These are phyloP conservation scores for Drosophila bifasciata DNA, from an alignment of 1,140 invertebrate genomes.

Conservation along the genomic window DNA sequence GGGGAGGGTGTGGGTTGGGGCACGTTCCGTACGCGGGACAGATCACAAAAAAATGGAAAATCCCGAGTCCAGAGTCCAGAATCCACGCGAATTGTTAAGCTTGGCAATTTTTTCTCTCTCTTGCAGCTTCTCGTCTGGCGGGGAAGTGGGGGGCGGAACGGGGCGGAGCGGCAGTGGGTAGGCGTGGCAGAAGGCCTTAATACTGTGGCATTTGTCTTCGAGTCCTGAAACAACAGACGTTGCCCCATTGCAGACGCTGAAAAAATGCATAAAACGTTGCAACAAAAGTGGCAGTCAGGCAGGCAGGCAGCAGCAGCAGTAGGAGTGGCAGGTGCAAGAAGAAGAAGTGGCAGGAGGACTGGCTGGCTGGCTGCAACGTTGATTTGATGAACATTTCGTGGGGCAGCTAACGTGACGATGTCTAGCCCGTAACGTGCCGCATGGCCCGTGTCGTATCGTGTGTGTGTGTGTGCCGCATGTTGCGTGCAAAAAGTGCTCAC, in stretches of 20 bases:
- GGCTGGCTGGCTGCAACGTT: slow-evolving; percentile 70
- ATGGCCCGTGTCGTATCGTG: too few species aligned
- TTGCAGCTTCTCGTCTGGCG: slow-evolving; percentile 70
- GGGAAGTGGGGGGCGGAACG: slow-evolving; percentile 12
- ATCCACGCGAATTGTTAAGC: slow-evolving; percentile 75
- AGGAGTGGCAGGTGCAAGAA: not conserved
- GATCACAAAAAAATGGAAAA: slow-evolving; percentile 51
- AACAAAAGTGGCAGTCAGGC: slow-evolving; percentile 62
- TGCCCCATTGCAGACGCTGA: slow-evolving; percentile 67
- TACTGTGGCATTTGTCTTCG: slow-evolving; percentile 79
- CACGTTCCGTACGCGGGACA: slow-evolving; percentile 64
- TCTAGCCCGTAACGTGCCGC: slow-evolving; percentile 71
- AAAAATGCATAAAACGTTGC: slow-evolving; percentile 82
- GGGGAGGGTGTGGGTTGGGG: slow-evolving; percentile 68
- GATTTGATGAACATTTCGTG: slow-evolving; percentile 77
- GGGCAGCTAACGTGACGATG: slow-evolving; percentile 70
- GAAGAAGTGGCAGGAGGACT: slow-evolving; percentile 10
- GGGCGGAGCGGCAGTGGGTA: too few species aligned
- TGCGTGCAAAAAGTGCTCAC: slow-evolving; percentile 51
- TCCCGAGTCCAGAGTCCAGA: slow-evolving; percentile 19
- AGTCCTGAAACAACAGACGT: slow-evolving; percentile 78
- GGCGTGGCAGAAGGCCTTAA: slow-evolving; percentile 64
- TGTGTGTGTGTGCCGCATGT: too few species aligned
- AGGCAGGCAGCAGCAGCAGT: slow-evolving; percentile 13
- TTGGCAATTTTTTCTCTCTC: slow-evolving; percentile 70